These are phyloP conservation scores for Heliconius hermathena DNA, from an alignment of 1,140 invertebrate genomes.

Conservation along the genomic window DNA sequence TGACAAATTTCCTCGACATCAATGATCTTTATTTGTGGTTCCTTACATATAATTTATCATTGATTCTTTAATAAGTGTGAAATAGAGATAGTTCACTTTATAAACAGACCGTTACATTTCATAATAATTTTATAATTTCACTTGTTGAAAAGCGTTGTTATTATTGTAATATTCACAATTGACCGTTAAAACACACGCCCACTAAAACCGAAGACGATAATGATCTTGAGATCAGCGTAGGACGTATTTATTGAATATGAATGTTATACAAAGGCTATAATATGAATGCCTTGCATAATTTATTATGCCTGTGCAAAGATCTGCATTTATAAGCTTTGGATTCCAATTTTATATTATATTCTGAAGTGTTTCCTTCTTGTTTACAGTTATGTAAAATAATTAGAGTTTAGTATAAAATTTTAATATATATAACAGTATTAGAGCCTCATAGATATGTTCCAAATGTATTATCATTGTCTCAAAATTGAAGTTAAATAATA, in stretches of 20 bases:
- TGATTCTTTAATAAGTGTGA: background rate
- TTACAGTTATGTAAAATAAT: too few relatives aligned
- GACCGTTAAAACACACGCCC: slow-evolving; percentile 67
- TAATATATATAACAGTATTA: background rate
- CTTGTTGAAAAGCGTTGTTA: slow-evolving; percentile 35
- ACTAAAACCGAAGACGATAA: slow-evolving; percentile 64
- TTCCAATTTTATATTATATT: slow-evolving; percentile 3
- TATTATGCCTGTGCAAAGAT: slow-evolving; percentile 13
- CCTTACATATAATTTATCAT: background rate
- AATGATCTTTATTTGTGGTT: background rate
- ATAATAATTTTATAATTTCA: slow-evolving; percentile 10
- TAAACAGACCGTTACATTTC: slow-evolving; percentile 8
- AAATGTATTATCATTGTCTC: background rate
- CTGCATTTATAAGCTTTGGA: slow-evolving; percentile 8
- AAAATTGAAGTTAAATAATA: too few relatives aligned
- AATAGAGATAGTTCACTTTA: background rate
- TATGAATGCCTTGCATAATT: slow-evolving; percentile 31
- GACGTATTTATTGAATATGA: slow-evolving; percentile 68
- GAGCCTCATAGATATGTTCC: background rate
- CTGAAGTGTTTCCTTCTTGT: background rate
- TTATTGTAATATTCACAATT: slow-evolving; percentile 71
- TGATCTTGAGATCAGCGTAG: slow-evolving; percentile 76
- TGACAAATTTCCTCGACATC: background rate
- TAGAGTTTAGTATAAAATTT: background rate
- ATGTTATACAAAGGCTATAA: slow-evolving; percentile 20